A percentile compares a stretch with the other conserved stretches of the same genome.
These are phyloP conservation scores for Potamarius usumacintae DNA, from an alignment of 2,113 vertebrate genomes.

Conservation along the genomic window DNA sequence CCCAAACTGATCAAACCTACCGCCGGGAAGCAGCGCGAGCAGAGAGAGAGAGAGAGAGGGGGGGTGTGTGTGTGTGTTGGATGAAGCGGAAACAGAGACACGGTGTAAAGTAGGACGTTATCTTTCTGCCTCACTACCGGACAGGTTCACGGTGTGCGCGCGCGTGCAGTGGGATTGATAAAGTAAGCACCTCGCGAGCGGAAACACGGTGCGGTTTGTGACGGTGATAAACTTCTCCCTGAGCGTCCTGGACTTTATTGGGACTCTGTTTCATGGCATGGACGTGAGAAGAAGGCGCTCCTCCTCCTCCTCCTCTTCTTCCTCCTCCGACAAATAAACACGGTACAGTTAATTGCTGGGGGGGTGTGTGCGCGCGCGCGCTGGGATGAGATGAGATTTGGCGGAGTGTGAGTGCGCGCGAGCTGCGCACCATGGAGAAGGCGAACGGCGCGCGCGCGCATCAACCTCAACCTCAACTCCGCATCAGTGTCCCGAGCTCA, in stretches of 20 bases:
- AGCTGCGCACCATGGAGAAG: slow-evolving; percentile 30
- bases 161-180: background rate
- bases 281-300: background rate
- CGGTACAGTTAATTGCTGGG: background rate
- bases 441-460: slow-evolving; percentile 34
- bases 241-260: background rate
- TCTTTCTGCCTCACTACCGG: background rate
- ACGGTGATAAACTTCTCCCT: background rate
- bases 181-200: background rate
- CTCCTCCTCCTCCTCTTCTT: background rate
- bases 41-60: too few relatives aligned
- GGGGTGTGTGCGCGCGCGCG: too few relatives aligned
- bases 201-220: background rate
- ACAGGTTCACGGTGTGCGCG: slow-evolving; percentile 11
- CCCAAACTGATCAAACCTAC: slow-evolving; percentile 14
- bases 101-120: background rate
- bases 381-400: background rate
- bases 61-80: background rate
- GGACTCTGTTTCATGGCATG: background rate
- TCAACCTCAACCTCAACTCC: background rate
- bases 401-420: background rate
- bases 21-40: background rate
- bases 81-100: background rate
- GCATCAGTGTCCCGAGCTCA: slow-evolving; percentile 26
- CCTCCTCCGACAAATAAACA: background rate